Base-by-base conservation (phyloP, 1,140 invertebrate species). In the Onthophagus taurus region DNA sequence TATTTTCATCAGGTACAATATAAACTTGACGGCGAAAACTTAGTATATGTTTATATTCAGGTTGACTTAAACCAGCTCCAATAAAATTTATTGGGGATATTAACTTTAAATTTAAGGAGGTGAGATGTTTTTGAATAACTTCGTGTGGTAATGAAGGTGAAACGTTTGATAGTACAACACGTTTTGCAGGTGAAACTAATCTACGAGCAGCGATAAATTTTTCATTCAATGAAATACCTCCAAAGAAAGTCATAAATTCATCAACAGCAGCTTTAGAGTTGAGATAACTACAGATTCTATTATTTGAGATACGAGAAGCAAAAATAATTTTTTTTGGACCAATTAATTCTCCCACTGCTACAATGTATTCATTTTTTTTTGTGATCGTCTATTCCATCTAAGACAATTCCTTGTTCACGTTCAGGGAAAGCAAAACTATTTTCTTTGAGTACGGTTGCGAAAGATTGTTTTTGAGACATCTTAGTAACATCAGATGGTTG, bases 291-390 rank as follows among this genome's bases (percentile, higher is more conserved):
- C 33, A 35, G 20, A 35, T 14, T 35, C 6, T 35, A 14, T 72
- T 91, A 20, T 34, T 45, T 4, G 44, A 45, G n/a, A 45, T 39
- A 30, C 34, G 18, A 29, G 44, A 37, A 7, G 44, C 34, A 29
- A 31, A 45, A 12, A 29, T 5, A 39, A 45, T 33, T 9, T 45
- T 45, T 45, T 39, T 45, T 5, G 44, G 34, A 2, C 23, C 44
- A 18, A 37, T 24, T 11, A 45, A 21, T 12, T 14, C 29, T 5
- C 44, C 44, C 4, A 39, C 23, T 8, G 34, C 44, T n/a, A 26
- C 17, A 2, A 45, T 30, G 14, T 45, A 45, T 14, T 45, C 44
- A 17, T 18, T 29, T 16, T 31, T 24, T 39, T 26, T 19, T 4
- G 30, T 20, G n/a, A 17, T 45, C 30, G 13, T 45, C 34, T 12